A percentile compares a stretch with the other conserved stretches of the same genome.
Conservation (phyloP, 2,888 invertebrate species). For the Tenthredo amoena region DNA sequence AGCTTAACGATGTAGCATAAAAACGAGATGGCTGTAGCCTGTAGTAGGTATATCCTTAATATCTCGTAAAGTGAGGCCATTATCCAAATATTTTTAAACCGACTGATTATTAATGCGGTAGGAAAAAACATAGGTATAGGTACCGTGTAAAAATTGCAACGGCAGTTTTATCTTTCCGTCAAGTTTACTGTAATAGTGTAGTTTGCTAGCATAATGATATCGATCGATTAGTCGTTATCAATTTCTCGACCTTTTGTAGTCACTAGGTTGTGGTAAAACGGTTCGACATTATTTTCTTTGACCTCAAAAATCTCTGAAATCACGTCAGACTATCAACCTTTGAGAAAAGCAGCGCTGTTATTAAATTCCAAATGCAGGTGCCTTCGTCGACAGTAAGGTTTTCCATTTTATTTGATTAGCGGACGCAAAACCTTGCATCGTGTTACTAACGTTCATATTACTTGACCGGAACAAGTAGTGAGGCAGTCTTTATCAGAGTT, state of each 20-base stretch:
- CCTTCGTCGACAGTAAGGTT: background rate
- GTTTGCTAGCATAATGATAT: background rate
- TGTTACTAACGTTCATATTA: too few relatives aligned
- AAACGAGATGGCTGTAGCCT: conserved; percentile 13
- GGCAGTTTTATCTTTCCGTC: background rate
- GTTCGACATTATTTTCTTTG: background rate
- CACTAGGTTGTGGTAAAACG: background rate
- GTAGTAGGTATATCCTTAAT: conserved; percentile 27
- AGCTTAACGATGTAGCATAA: conserved; percentile 28
- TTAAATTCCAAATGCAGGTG: background rate
- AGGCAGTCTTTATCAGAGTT: too few relatives aligned
- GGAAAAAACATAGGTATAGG: background rate
- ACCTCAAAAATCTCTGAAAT: background rate
- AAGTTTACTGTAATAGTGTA: background rate
- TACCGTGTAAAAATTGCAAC: background rate
- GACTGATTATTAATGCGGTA: conserved; percentile 13
- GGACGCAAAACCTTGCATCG: too few relatives aligned
- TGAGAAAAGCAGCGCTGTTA: background rate
- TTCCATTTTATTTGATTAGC: background rate
- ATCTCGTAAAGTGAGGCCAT: conserved; percentile 18
- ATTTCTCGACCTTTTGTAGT: background rate
- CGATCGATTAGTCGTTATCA: background rate
- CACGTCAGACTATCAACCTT: background rate
- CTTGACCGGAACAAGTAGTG: too few relatives aligned
- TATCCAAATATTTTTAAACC: background rate